Evolutionary conservation across 2,888 invertebrate genomes (phyloP).

Genomic region (Mimachlamys varia): DNA sequence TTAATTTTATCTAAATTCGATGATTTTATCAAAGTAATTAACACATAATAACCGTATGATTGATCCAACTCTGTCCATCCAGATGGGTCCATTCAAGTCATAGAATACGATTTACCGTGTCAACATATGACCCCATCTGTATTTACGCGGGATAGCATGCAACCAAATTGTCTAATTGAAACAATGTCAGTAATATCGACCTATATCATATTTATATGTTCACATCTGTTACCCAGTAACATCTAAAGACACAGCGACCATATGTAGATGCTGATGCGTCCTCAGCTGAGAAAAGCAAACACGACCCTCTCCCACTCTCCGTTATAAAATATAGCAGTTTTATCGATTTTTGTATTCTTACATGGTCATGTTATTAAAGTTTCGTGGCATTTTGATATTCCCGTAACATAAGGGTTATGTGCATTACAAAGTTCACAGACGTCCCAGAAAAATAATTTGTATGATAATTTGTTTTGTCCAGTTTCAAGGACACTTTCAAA

Average conservation of each 20-base stretch:
- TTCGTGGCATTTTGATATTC: too few species aligned
- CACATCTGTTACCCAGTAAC: background rate
- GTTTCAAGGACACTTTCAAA: too few species aligned
- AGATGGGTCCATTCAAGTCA: background rate
- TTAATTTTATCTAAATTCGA: background rate
- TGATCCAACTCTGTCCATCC: background rate
- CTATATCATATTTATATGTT: background rate
- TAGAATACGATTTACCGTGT: background rate
- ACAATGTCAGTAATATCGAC: background rate
- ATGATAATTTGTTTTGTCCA: too few species aligned
- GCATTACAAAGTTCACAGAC: too few species aligned
- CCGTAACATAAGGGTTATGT: too few species aligned
- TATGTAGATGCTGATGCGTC: background rate
- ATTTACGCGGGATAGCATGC: background rate
- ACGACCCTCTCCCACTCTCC: too few species aligned
- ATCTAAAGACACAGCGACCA: background rate
- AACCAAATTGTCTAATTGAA: background rate
- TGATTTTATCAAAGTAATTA: background rate
- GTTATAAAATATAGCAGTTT: too few species aligned
- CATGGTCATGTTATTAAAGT: too few species aligned
- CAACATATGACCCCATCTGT: background rate
- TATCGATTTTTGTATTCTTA: too few species aligned
- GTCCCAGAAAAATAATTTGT: too few species aligned
- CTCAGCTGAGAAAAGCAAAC: background rate
- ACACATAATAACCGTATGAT: background rate